Conservation (phyloP, 2,797 vertebrate genomes). For the Menidia menidia region DNA sequence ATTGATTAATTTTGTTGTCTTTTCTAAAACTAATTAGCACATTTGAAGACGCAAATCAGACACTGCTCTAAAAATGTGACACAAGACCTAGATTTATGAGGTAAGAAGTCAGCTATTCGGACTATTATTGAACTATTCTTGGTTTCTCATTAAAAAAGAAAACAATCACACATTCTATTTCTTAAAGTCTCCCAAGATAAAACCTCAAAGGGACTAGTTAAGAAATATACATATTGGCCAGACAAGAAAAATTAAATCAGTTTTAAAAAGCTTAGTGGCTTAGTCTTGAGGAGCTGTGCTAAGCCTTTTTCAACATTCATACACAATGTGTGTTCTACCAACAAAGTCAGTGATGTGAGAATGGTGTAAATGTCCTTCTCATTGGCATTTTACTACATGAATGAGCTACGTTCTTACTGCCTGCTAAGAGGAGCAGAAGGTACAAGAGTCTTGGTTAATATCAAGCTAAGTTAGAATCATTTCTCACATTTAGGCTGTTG, state of each 20-base stretch:
- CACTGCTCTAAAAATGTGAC: neutral
- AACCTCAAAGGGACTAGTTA: neutral
- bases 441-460: no score
- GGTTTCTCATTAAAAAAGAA: neutral
- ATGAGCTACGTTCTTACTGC: no score
- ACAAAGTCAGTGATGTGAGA: no score
- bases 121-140: neutral
- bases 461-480: no score
- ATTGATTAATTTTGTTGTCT: neutral
- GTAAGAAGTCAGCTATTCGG: neutral
- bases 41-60: neutral
- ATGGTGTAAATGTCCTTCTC: no score
- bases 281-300: no score
- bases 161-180: neutral
- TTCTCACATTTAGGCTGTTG: neutral
- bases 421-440: no score
- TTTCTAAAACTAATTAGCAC: slow-evolving; percentile 8
- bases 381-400: no score
- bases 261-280: neutral
- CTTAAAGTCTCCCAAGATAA: no score
- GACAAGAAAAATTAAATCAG: neutral
- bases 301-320: no score
- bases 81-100: neutral
- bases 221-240: neutral
- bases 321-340: no score